Evolutionary conservation across 2,797 vertebrate genomes (phyloP).

Genomic region (Acestrorhynchus altus): DNA sequence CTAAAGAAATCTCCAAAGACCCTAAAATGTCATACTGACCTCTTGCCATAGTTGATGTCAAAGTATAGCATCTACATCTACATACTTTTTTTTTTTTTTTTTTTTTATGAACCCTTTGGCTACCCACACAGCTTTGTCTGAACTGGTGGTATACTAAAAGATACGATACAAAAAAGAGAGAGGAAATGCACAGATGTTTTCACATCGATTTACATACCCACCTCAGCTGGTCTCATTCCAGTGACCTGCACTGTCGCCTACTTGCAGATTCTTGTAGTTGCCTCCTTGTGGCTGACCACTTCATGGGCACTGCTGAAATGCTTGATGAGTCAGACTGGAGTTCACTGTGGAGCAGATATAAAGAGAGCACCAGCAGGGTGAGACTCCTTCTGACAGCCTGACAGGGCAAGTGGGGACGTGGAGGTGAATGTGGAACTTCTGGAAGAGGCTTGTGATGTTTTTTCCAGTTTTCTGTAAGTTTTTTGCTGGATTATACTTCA

Average conservation of each 20-base stretch:
- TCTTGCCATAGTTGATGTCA: too few species aligned
- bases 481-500: constrained; percentile 5
- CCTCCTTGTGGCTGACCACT: neutral
- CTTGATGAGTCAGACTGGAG: constrained; percentile 1
- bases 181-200: neutral
- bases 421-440: constrained; percentile 22
- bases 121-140: neutral
- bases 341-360: constrained; percentile 28
- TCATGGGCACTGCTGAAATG: neutral
- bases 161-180: neutral
- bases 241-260: neutral
- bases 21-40: too few species aligned
- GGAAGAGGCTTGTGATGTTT: constrained; percentile 25
- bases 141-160: neutral
- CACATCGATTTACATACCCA: neutral
- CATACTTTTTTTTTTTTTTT: too few species aligned
- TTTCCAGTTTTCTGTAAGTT: constrained; percentile 3
- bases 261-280: neutral
- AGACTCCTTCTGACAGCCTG: constrained; percentile 35
- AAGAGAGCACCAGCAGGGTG: constrained; percentile 7
- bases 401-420: constrained; percentile 23
- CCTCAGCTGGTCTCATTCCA: neutral
- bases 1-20: too few species aligned
- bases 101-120: too few species aligned
- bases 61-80: too few species aligned